phyloP scores from a whole-genome alignment of 2,113 vertebrate genomes.

The Theristicus caerulescens region DNA sequence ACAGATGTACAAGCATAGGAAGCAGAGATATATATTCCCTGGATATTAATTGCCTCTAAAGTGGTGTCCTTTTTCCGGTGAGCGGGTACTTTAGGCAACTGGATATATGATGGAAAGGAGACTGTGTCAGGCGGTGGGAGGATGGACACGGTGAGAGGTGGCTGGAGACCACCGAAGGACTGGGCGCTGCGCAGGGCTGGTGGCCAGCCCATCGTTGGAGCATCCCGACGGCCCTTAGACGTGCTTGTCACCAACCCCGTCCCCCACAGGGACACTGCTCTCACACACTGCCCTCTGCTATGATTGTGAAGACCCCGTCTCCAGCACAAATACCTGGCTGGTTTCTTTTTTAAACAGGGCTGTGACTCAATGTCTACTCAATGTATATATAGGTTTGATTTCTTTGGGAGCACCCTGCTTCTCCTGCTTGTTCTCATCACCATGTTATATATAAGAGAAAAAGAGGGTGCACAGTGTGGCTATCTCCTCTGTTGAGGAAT shows the following conservation, averaged over 20 bases:
- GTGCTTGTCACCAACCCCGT: rapidly evolving
- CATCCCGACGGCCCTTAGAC: rapidly evolving
- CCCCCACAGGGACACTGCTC: background rate
- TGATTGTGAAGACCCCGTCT: rapidly evolving
- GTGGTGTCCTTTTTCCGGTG: constrained; percentile 6
- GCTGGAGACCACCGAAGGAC: background rate
- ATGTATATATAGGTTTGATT: too few relatives aligned
- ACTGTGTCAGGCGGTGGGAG: background rate
- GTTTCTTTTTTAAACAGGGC: background rate
- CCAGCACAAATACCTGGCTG: background rate
- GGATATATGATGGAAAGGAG: constrained; percentile 11
- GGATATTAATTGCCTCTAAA: constrained; percentile 54
- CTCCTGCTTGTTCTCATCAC: background rate
- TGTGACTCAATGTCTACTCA: background rate
- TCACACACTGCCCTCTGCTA: background rate
- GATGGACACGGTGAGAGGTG: rapidly evolving
- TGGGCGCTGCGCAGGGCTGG: background rate
- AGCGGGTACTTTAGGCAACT: background rate
- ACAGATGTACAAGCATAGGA: constrained; percentile 48
- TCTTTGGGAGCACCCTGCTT: background rate
- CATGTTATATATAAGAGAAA: background rate
- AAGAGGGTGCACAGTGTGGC: background rate
- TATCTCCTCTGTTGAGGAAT: background rate
- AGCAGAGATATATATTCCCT: constrained; percentile 12
- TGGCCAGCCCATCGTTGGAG: background rate